A percentile compares a stretch with the other conserved stretches of the same genome.
These are phyloP conservation scores for Dipus sagitta DNA, from an alignment of 2,797 vertebrate species.

Conservation along the genomic window DNA sequence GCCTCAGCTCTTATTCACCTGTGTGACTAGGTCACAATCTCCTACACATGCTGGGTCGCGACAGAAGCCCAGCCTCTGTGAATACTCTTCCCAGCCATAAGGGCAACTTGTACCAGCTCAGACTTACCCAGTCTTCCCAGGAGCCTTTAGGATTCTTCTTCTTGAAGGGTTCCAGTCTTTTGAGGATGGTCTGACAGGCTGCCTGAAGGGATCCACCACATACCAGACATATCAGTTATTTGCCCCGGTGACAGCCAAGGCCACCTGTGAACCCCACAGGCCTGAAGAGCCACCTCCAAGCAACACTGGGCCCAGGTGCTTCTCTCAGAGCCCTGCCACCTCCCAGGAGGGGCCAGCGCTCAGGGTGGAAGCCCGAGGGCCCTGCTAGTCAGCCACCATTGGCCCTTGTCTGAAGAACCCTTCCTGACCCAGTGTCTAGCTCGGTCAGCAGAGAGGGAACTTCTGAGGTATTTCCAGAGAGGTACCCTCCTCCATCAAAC, in stretches of 20 bases:
- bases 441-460: neutral
- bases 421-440: neutral
- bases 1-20: neutral
- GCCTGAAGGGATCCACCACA: constrained; percentile 85
- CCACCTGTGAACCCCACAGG: neutral
- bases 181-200: constrained; percentile 91
- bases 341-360: neutral
- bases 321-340: neutral
- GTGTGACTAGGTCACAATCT: neutral
- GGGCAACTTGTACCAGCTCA: neutral
- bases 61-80: neutral
- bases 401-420: neutral
- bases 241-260: neutral
- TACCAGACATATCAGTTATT: neutral
- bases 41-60: fast-evolving
- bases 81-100: neutral
- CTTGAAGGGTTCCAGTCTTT: constrained; percentile 93
- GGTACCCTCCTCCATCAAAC: neutral
- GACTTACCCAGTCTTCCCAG: constrained; percentile 96
- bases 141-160: constrained; percentile 90
- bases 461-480: neutral
- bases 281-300: neutral
- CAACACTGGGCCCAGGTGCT: neutral
- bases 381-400: neutral
- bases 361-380: neutral